Evolutionary conservation across 1,140 invertebrate species (phyloP).

Genomic region (Bombus fervidus): DNA sequence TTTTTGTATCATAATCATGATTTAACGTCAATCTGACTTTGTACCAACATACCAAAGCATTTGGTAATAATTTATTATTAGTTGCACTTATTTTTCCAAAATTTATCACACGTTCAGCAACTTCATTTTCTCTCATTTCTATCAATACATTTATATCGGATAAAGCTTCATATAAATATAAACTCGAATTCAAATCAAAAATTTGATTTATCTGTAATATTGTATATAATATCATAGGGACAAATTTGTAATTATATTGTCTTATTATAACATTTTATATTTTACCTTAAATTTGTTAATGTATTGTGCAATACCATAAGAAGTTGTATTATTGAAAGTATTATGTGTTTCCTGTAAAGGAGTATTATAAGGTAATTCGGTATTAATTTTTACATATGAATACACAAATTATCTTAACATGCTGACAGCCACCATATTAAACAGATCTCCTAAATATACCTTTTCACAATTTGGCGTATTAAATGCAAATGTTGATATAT

Average conservation of each 20-base stretch:
- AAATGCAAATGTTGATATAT: slow-evolving; percentile 13
- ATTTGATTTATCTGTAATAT: slow-evolving; percentile 72
- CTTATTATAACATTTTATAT: background rate
- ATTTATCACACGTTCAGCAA: slow-evolving; percentile 63
- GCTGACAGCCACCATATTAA: background rate
- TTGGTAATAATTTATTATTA: slow-evolving; percentile 63
- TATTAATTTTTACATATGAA: background rate
- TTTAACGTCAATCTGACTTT: slow-evolving; percentile 64
- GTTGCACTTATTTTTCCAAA: slow-evolving; percentile 61
- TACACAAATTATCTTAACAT: background rate
- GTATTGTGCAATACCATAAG: slow-evolving; percentile 79
- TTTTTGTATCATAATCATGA: slow-evolving; percentile 63
- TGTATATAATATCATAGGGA: slow-evolving; percentile 15
- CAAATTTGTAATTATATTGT: slow-evolving; percentile 17
- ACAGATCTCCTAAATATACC: slow-evolving; percentile 49
- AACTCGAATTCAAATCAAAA: slow-evolving; percentile 73
- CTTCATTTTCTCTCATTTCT: slow-evolving; percentile 67
- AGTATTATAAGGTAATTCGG: slow-evolving; percentile 42
- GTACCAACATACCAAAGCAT: slow-evolving; percentile 76
- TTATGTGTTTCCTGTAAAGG: slow-evolving; percentile 51
- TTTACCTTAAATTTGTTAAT: slow-evolving; percentile 82
- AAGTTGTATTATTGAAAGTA: slow-evolving; percentile 66
- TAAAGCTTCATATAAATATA: slow-evolving; percentile 63
- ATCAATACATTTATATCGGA: slow-evolving; percentile 64
- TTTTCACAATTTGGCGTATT: slow-evolving; percentile 46